Conservation (phyloP, 2,888 invertebrate species). For the Tachina lurida region DNA sequence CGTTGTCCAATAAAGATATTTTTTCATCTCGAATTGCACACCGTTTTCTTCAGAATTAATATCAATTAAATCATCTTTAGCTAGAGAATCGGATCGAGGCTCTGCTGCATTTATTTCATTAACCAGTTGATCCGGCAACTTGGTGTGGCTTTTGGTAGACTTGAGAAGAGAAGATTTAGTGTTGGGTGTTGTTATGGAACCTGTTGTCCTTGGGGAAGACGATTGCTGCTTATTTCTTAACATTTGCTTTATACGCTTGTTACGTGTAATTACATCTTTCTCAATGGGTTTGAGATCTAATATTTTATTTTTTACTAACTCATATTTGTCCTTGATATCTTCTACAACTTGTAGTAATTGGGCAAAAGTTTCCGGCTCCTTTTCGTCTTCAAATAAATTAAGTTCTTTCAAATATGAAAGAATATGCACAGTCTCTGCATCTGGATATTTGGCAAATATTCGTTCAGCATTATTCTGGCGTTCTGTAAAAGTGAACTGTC, state of each 20-base stretch:
- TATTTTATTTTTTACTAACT: neutral
- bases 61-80: neutral
- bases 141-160: neutral
- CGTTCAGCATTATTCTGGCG: conserved; percentile 77
- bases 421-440: neutral
- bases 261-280: conserved; percentile 18
- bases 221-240: neutral
- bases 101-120: neutral
- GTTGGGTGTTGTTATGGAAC: no score
- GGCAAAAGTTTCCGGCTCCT: conserved; percentile 71
- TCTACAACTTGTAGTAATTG: conserved; percentile 71
- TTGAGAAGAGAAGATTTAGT: neutral
- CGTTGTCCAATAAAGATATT: conserved; percentile 75
- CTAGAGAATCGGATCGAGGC: neutral
- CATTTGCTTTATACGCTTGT: conserved; percentile 52
- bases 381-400: neutral
- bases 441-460: conserved; percentile 75
- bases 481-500: conserved; percentile 67
- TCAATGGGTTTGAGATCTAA: conserved; percentile 30
- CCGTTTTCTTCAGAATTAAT: neutral
- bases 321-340: conserved; percentile 67
- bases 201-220: neutral
- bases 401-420: neutral
- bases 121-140: neutral
- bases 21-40: neutral